A percentile compares a stretch with the other conserved stretches of the same genome.
phyloP scores from a whole-genome alignment of 2,888 invertebrate species.

The Orchesellides sinensis region DNA sequence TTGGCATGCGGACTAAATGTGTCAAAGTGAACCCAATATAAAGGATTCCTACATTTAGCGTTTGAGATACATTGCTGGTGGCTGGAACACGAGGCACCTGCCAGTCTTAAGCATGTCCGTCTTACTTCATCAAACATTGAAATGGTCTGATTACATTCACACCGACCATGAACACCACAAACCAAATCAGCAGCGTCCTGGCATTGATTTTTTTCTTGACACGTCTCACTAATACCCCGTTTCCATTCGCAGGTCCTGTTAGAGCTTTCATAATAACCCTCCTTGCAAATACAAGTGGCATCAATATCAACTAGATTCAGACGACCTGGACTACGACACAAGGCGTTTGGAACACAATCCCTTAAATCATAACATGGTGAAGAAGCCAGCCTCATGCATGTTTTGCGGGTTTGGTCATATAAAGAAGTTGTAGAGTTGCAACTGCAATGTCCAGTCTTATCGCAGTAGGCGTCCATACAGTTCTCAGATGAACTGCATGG shows the following conservation, averaged over 20 bases:
- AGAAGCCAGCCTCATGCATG: slow-evolving; percentile 34
- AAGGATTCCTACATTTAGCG: slow-evolving; percentile 37
- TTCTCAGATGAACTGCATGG: slow-evolving; percentile 1
- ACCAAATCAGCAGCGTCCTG: slow-evolving; percentile 40
- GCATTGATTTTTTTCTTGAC: slow-evolving; percentile 20
- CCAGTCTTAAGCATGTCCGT: slow-evolving; percentile 19
- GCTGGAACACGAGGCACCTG: slow-evolving; percentile 11
- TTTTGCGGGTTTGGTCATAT: slow-evolving; percentile 17
- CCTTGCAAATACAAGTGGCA: slow-evolving; percentile 44
- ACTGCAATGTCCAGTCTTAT: slow-evolving; percentile 27
- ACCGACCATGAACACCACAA: slow-evolving; percentile 23
- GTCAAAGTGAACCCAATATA: slow-evolving; percentile 46
- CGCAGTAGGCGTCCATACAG: slow-evolving; percentile 34
- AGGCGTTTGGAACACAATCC: slow-evolving; percentile 27
- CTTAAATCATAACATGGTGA: slow-evolving; percentile 33
- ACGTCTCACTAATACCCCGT: slow-evolving; percentile 3
- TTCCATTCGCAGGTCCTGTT: slow-evolving; percentile 50
- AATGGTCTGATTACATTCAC: slow-evolving; percentile 37
- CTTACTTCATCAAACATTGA: slow-evolving; percentile 26
- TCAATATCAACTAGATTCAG: slow-evolving; percentile 26
- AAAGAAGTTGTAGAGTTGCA: slow-evolving; percentile 39
- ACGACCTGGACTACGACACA: slow-evolving; percentile 25
- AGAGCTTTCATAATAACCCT: slow-evolving; percentile 17
- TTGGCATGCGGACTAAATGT: slow-evolving; percentile 35
- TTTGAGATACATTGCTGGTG: slow-evolving; percentile 24